Evolutionary conservation across 1,140 invertebrate genomes (phyloP), one percentile per base, ranked within the genome.

Genomic region (Temnothorax nylanderi): DNA sequence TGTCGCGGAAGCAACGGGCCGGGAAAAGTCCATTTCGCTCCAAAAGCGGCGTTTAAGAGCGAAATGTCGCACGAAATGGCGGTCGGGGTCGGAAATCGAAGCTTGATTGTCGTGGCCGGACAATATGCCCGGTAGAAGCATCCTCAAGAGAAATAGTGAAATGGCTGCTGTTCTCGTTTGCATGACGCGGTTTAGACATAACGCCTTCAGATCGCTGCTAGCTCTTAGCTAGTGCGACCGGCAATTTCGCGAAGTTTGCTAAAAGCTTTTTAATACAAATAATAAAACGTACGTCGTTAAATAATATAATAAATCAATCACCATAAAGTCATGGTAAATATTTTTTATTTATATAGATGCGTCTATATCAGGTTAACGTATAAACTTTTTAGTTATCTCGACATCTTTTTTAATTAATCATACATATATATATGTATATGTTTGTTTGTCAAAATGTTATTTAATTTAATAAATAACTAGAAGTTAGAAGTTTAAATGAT

Each of bases 81-180:
- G 60, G 16, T 11, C 11, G n/a, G 58, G 37, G 72, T 47, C 44
- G 74, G 74, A 78, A 85, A 78, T 78, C 82, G 82, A 85, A 78
- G 74, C 47, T 85, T 65, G 74, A 85, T 85, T 85, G 82, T 77
- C 74, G 34, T 32, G 54, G n/a, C 74, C 37, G 74, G 58, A 85
- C 82, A 85, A 85, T 85, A 78, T 78, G 74, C 74, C 47, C 8
- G 47, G 32, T 67, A 78, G 82, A 85, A 85, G 74, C 74, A 56
- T 78, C 47, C 47, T 85, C 74, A 60, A 54, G 74, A 85, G 74
- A 85, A 85, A 78, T 85, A 32, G 71, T 26, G 26, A 62, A 84
- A 84, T 85, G 56, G 58, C 47, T 65, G 71, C 44, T 44, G 21
- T 62, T 26, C 72, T 64, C 44, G 32, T 44, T 76, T 18, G 16